Evolutionary conservation across 2,888 invertebrate genomes (phyloP), one percentile per base, ranked within the genome.

Genomic region (Macrostomum cliftonense): DNA sequence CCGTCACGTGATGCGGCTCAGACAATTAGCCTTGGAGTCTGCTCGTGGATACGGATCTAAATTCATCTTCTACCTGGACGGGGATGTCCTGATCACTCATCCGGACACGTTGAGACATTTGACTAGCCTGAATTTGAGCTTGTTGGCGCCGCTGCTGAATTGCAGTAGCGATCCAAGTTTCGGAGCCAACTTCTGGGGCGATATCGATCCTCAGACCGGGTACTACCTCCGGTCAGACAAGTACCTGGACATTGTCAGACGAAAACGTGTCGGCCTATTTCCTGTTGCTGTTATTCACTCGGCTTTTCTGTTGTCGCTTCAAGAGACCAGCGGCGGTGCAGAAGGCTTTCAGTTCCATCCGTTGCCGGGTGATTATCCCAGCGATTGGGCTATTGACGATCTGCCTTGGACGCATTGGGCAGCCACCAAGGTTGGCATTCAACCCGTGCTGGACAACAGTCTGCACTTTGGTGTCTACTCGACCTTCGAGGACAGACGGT

Each of bases 141-240:
- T 88, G 12, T 77, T 80, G 2, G 81, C 87, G 0, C 91, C 93
- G 0, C 79, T 91, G 80, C 72, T 93, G 36, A 74, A 78, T 47
- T 83, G 88, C 0, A 63, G 63, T 42, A 55, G 59, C 14, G 82
- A 85, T 52, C 82, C 83, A 13, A 69, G 83, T 38, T 93, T 91
- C 68, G 28, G 28, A 7, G 86, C 87, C 16, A 95, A 95, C 69
- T 95, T 86, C 70, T 95, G 93, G 93, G 83, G 83, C 58, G 91
- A 82, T 2, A 88, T 93, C 83, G 79, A 82, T 0, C 28, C 5
- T 9, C 74, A 78, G 0, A 77, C 81, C 63, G 72, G 72, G 19
- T 73, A 89, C 53, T 87, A 81, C 64, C 83, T 76, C 55, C 75
- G 89, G 59, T 83, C 86, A 0, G 81, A 83, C 5, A 79, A 82